Base-by-base conservation (phyloP, 2,797 vertebrate genomes). In the Gadopsis marmoratus region DNA sequence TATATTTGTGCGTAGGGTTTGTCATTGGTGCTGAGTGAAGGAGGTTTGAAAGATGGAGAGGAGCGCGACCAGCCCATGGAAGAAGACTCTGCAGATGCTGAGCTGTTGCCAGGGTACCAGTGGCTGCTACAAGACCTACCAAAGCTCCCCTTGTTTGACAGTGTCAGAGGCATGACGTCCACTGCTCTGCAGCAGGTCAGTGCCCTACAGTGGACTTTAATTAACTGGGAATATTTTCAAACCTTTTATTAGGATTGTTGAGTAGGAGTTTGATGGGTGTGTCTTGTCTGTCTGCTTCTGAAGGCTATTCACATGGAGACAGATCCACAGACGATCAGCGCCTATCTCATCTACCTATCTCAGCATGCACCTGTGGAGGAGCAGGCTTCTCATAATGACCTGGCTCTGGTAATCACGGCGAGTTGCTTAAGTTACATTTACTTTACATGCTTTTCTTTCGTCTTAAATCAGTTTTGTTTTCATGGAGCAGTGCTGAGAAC, bases 301-400 rank as follows among this genome's bases (percentile, higher is more conserved):
- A 76, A 99, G 98, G 98, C 98, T 70, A 97, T 99, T 87, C 98
- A 99, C 89, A 96, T 99, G 97, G 98, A 99, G 93, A 99, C 98
- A 0, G 97, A 99, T 82, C 97, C 98, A 0, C 97, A 98, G 90
- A 98, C 97, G 19, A 97, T 99, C 91, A 99, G 98, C 1, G 98
- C 98, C 60, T 99, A 99, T 89, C 93, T 99, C 77, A 97, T 99
- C 84, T 99, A 99, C 91, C 95, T 99, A 14, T 99, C 98, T 88
- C 97, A 99, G 94, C 97, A 99, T 39, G 97, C 97, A 13, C 98
- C 98, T 0, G 96, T 98, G 70, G 98, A 98, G 89, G 98, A 99
- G 75, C 98, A 99, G 92, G 95, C 95, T 5, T 95, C 96, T 48
- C 98, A 99, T 87, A 99, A 98, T 0, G 97, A 99, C 86, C 95